phyloP scores from a whole-genome alignment of 2,888 invertebrate species.

The Andrena trimmerana region DNA sequence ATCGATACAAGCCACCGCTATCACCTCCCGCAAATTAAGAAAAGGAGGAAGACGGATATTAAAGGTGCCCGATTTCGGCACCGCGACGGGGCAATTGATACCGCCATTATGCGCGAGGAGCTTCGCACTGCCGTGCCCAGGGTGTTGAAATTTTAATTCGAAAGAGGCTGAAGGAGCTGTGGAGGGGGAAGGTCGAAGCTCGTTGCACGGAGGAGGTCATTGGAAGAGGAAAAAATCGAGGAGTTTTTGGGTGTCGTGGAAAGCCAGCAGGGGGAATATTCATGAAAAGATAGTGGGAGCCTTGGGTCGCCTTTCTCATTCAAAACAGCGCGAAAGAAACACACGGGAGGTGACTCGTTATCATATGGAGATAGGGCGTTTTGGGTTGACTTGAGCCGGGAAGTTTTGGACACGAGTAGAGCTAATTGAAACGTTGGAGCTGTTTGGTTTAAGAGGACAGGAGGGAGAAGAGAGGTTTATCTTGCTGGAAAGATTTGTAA shows the following conservation, averaged over 20 bases:
- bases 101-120: slow-evolving; percentile 16
- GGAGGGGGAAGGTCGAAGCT: background rate
- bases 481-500: no score
- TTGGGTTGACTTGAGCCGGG: slow-evolving; percentile 17
- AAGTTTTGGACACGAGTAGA: slow-evolving; percentile 32
- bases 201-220: background rate
- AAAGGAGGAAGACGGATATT: background rate
- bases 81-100: slow-evolving; percentile 1
- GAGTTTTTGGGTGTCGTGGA: background rate
- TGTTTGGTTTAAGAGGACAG: background rate
- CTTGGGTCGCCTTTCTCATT: slow-evolving; percentile 50
- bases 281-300: slow-evolving; percentile 47
- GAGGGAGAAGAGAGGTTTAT: background rate
- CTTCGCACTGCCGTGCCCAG: background rate
- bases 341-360: slow-evolving; percentile 1
- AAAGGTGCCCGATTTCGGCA: background rate
- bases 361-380: slow-evolving; percentile 44
- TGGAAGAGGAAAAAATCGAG: background rate
- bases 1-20: background rate
- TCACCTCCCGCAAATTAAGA: background rate
- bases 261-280: slow-evolving; percentile 37
- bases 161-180: slow-evolving; percentile 2
- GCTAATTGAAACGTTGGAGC: slow-evolving; percentile 32
- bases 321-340: slow-evolving; percentile 39
- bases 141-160: slow-evolving; percentile 36